Conservation (phyloP, 2,797 vertebrate genomes). For the Threskiornis aethiopicus region DNA sequence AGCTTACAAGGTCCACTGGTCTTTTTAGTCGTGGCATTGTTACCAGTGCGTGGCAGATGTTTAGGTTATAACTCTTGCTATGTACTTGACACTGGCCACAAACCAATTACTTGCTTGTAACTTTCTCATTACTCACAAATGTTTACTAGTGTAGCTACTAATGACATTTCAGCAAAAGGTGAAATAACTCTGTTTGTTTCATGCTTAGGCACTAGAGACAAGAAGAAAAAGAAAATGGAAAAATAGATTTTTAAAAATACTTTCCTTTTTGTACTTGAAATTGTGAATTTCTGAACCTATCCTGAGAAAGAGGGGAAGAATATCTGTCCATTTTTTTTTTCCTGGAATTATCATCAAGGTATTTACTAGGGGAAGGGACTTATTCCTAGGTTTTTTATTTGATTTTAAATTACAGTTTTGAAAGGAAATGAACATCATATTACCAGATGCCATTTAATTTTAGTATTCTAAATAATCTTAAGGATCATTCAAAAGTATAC, state of each 20-base stretch:
- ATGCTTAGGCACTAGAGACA: neutral
- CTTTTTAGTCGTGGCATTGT: neutral
- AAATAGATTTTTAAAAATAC: neutral
- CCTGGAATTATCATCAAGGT: neutral
- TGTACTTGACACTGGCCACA: fast-evolving
- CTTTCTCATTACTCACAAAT: neutral
- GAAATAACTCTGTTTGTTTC: neutral
- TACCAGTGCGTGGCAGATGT: neutral
- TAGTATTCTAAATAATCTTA: neutral
- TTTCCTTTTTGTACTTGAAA: neutral
- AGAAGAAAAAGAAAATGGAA: neutral
- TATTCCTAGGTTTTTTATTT: neutral
- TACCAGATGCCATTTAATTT: neutral
- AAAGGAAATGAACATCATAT: neutral
- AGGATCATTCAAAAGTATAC: neutral
- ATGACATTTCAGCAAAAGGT: neutral
- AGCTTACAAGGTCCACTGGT: neutral
- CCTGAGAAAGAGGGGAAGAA: neutral
- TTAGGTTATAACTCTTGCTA: neutral
- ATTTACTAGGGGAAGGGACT: neutral
- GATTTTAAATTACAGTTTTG: neutral
- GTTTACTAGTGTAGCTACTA: neutral
- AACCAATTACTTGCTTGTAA: too few species aligned
- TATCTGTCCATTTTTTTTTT: neutral
- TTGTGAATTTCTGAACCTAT: neutral